Base-by-base conservation (phyloP, 2,888 invertebrate species). In the Spatulosminthurus flaviceps region DNA sequence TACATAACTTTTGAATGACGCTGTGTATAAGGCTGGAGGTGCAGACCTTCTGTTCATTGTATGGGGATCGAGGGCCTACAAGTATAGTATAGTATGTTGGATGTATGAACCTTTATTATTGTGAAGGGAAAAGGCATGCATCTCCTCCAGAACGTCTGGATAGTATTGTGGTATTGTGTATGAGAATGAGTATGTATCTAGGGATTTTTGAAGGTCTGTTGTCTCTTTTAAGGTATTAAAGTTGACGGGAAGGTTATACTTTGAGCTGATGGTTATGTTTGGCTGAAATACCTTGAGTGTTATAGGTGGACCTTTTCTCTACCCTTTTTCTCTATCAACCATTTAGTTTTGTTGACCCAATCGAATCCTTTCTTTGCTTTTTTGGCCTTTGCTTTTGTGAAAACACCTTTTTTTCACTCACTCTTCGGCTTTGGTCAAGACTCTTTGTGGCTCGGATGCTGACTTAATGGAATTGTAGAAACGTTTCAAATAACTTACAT, bases 321-420 rank as follows among this genome's bases (percentile, higher is more conserved):
- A 16, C 19, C 26, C 66, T 26, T 13, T 66, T 28, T 66, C 66
- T 28, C 16, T 19, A 72, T 72, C 22, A 24, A 72, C 72, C 72
- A 72, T 43, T 72, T 51, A 72, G 43, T 70, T 70, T n/a, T 70
- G 70, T 69, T 69, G 72, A 72, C 72, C 72, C 72, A 72, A 72
- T 72, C 72, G 51, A 72, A 43, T 72, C 72, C n/a, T 51, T 51
- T 19, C 51, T 51, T 51, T 51, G 9, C 13, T 7, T 9, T 19
- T 19, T 13, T 16, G 4, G 51, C 5, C 7, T 51, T 51, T 19
- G 16, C 51, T 2, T 51, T 51, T 34, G 34, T 34, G 34, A 34
- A 34, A 34, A 34, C 51, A 51, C n/a, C n/a, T n/a, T 51, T 19
- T 51, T 51, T 7, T 7, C 13, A 41, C 13, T 9, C 41, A 9